A percentile compares a stretch with the other conserved stretches of the same genome.
These are phyloP conservation scores for Cochlearius cochlearius DNA, from an alignment of 2,113 vertebrate species.

Conservation along the genomic window DNA sequence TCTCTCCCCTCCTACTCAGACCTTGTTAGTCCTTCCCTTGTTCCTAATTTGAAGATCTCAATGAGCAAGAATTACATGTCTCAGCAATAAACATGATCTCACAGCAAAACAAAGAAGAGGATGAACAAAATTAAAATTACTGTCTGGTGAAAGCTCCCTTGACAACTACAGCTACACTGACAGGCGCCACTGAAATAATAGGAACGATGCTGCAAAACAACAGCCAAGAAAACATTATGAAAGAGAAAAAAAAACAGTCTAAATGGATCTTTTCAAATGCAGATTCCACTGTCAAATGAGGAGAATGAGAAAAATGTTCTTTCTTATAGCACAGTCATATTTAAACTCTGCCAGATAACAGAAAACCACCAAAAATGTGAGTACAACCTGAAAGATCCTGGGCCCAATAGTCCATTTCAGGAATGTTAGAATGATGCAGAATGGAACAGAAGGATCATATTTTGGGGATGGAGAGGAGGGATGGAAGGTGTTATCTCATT, in stretches of 20 bases:
- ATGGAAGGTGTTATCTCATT: neutral
- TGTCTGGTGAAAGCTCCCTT: conserved; percentile 43
- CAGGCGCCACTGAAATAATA: conserved; percentile 61
- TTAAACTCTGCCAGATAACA: neutral
- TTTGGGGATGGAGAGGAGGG: neutral
- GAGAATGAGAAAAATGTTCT: conserved; percentile 16
- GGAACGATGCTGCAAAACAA: conserved; percentile 52
- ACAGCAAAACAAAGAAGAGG: conserved; percentile 30
- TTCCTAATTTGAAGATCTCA: conserved; percentile 19
- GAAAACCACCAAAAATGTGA: neutral
- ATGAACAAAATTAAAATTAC: conserved; percentile 41
- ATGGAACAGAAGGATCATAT: neutral
- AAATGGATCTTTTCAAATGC: conserved; percentile 55
- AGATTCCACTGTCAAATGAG: conserved; percentile 30
- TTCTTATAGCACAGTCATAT: neutral
- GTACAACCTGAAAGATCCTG: neutral
- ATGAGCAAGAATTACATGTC: conserved; percentile 30
- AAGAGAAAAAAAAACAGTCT: conserved; percentile 16
- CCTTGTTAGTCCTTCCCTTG: neutral
- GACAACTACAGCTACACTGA: conserved; percentile 54
- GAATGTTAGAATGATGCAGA: neutral
- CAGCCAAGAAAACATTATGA: conserved; percentile 51
- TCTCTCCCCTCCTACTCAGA: neutral
- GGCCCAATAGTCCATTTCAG: neutral
- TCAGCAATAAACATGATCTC: conserved; percentile 48